A percentile compares a stretch with the other conserved stretches of the same genome.
These are phyloP conservation scores for Zootermopsis nevadensis DNA, from an alignment of 2,888 invertebrate species.

Conservation along the genomic window DNA sequence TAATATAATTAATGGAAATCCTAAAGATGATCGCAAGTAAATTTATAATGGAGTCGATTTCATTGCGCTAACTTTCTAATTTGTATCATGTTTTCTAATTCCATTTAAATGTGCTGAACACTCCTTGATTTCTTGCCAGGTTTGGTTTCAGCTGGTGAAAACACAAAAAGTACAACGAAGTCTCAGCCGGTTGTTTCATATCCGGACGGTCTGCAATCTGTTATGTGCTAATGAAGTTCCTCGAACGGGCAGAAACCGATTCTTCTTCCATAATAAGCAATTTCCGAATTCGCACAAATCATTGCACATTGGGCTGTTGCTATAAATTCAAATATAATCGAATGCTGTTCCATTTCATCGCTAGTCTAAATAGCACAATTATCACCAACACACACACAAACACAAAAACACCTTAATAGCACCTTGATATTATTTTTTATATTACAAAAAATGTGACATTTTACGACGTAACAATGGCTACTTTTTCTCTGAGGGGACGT, in stretches of 20 bases:
- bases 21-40: too few relatives aligned
- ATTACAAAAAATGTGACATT: conserved; percentile 32
- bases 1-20: too few relatives aligned
- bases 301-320: conserved; percentile 21
- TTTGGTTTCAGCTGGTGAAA: background rate
- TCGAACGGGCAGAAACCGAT: conserved; percentile 8
- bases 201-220: conserved; percentile 11
- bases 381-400: conserved; percentile 38
- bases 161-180: background rate
- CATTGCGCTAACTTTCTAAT: too few relatives aligned
- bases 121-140: background rate
- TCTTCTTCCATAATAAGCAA: conserved; percentile 40
- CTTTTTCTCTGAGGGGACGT: conserved; percentile 43
- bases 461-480: conserved; percentile 25
- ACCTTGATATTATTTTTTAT: conserved; percentile 40
- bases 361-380: conserved; percentile 35
- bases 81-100: background rate
- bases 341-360: conserved; percentile 6
- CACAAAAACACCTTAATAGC: conserved; percentile 41
- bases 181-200: background rate
- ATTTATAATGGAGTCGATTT: too few relatives aligned
- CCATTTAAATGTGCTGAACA: background rate
- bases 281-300: conserved; percentile 31
- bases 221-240: conserved; percentile 14
- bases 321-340: conserved; percentile 40